Conservation (phyloP, 1,140 invertebrate genomes). For the Musca domestica region DNA sequence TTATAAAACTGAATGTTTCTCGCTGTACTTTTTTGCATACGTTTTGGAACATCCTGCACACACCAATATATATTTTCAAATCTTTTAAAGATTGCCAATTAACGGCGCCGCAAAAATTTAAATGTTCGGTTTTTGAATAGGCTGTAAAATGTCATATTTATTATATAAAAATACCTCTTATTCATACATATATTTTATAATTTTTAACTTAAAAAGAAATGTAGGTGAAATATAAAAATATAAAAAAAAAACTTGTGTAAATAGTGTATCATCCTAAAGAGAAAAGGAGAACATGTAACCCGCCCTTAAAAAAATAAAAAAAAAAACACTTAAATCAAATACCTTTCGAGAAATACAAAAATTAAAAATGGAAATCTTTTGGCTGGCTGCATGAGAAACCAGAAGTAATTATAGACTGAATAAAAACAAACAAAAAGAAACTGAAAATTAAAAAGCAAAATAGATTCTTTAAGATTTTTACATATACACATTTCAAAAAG, state of each 20-base stretch:
- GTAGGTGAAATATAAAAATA: slow-evolving; percentile 1
- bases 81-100: not conserved
- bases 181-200: not conserved
- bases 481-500: not conserved
- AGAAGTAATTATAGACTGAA: slow-evolving; percentile 22
- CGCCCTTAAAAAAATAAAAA: not conserved
- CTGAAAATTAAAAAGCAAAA: not conserved
- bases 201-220: slow-evolving; percentile 2
- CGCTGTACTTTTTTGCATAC: not conserved
- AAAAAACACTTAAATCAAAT: not conserved
- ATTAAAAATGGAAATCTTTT: not conserved
- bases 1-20: too few relatives aligned
- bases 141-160: slow-evolving; percentile 16
- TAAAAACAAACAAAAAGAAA: not conserved
- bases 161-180: slow-evolving; percentile 18
- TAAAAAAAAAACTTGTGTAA: not conserved
- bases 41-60: not conserved
- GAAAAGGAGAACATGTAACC: not conserved
- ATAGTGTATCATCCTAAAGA: not conserved
- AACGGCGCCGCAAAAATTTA: not conserved
- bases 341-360: not conserved
- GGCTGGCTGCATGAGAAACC: slow-evolving; percentile 8
- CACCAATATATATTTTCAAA: not conserved
- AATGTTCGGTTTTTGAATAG: slow-evolving; percentile 16
- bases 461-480: not conserved